These are phyloP conservation scores for Hirudinaria manillensis DNA, from an alignment of 2,888 invertebrate genomes.

Conservation along the genomic window DNA sequence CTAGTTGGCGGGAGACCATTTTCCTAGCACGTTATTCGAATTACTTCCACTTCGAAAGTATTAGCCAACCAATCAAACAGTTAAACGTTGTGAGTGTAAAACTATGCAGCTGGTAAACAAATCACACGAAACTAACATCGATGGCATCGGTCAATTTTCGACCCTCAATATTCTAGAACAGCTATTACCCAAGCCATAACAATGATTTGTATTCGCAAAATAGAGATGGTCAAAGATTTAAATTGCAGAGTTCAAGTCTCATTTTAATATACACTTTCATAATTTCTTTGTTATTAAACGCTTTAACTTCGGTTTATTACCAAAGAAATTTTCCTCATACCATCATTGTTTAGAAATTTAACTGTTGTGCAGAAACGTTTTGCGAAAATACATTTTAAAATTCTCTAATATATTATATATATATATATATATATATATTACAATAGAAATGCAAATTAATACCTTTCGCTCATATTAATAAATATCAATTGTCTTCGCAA, in stretches of 20 bases:
- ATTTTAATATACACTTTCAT: not conserved
- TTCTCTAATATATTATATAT: not conserved
- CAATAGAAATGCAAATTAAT: too few relatives aligned
- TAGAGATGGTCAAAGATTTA: conserved; percentile 1
- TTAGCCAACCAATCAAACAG: too few relatives aligned
- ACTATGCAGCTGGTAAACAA: not conserved
- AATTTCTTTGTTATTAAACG: not conserved
- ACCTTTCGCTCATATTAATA: too few relatives aligned
- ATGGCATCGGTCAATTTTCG: conserved; percentile 29
- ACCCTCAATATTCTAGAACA: conserved; percentile 23
- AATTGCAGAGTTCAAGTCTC: not conserved
- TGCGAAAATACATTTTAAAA: not conserved
- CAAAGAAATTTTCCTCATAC: too few relatives aligned
- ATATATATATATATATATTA: not conserved
- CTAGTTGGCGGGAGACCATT: too few relatives aligned
- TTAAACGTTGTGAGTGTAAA: too few relatives aligned
- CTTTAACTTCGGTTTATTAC: not conserved
- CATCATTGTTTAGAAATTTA: too few relatives aligned
- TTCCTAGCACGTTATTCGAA: too few relatives aligned
- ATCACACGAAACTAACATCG: conserved; percentile 24
- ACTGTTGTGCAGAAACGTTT: too few relatives aligned
- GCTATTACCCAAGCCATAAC: conserved; percentile 22
- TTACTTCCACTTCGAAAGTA: too few relatives aligned
- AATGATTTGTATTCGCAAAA: conserved; percentile 15
- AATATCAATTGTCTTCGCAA: too few relatives aligned